These are phyloP conservation scores for Meles meles DNA, from an alignment of 2,113 vertebrate species.

Conservation along the genomic window DNA sequence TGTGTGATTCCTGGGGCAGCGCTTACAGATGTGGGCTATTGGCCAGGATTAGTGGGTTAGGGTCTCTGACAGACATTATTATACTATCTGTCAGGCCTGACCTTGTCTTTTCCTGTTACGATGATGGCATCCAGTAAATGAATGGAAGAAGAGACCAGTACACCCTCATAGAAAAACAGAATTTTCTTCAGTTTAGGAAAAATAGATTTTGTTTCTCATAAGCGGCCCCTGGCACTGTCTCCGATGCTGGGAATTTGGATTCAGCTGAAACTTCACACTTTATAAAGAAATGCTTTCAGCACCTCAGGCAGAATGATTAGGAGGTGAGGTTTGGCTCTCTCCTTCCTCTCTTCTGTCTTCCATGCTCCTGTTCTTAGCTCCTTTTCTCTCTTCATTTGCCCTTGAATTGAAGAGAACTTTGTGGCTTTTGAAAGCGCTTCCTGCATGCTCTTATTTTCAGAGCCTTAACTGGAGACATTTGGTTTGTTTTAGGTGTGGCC, in stretches of 20 bases:
- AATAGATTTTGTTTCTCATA: not conserved
- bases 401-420: not conserved
- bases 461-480: not conserved
- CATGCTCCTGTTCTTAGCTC: not conserved
- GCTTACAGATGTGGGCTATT: not conserved
- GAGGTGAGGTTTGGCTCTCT: not conserved
- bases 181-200: conserved; percentile 28
- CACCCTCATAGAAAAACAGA: not conserved
- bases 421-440: conserved; percentile 4
- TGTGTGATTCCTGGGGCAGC: not conserved
- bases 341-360: not conserved
- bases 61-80: not conserved
- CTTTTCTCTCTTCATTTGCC: not conserved
- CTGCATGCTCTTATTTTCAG: not conserved
- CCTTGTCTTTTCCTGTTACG: not conserved
- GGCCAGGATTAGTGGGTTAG: not conserved
- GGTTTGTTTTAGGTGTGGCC: not conserved
- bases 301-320: not conserved
- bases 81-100: not conserved
- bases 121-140: not conserved
- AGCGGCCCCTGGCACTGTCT: conserved; percentile 13
- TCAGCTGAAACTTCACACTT: not conserved
- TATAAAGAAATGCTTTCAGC: conserved; percentile 1
- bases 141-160: not conserved
- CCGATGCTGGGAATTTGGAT: conserved; percentile 39